Conservation (phyloP, 2,113 vertebrate genomes). For the Irena cyanogastra region DNA sequence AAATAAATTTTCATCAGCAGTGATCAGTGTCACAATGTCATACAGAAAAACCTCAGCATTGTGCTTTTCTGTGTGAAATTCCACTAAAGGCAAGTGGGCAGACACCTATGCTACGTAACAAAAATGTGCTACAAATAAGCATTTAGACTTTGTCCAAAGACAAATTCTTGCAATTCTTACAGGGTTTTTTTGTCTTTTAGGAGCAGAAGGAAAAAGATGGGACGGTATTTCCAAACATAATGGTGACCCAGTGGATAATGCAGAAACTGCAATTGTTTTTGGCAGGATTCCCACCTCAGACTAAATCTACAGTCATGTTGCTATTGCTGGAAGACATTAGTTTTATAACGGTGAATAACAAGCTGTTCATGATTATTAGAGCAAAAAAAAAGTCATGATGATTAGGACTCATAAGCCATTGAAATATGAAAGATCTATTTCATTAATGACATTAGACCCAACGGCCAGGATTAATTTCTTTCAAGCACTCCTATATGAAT, state of each 20-base stretch:
- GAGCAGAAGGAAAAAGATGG: background rate
- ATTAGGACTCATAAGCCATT: background rate
- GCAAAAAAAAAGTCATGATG: background rate
- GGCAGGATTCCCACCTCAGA: background rate
- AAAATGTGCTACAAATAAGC: background rate
- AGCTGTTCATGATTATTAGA: constrained; percentile 3
- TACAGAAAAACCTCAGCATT: background rate
- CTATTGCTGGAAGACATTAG: constrained; percentile 1
- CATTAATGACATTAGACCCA: background rate
- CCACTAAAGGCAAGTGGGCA: background rate
- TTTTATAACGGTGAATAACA: background rate
- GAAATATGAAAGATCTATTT: background rate
- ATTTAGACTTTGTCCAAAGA: background rate
- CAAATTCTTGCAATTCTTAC: background rate
- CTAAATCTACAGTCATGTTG: background rate
- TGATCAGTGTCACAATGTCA: background rate
- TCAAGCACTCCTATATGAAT: background rate
- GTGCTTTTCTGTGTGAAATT: background rate
- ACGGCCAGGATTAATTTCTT: background rate
- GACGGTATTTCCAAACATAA: background rate
- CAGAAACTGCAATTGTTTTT: background rate
- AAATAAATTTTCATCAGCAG: background rate
- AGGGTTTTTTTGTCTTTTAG: background rate
- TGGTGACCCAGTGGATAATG: background rate
- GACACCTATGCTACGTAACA: background rate